These are phyloP conservation scores for Sesia bembeciformis DNA, from an alignment of 2,888 invertebrate genomes.

Conservation along the genomic window DNA sequence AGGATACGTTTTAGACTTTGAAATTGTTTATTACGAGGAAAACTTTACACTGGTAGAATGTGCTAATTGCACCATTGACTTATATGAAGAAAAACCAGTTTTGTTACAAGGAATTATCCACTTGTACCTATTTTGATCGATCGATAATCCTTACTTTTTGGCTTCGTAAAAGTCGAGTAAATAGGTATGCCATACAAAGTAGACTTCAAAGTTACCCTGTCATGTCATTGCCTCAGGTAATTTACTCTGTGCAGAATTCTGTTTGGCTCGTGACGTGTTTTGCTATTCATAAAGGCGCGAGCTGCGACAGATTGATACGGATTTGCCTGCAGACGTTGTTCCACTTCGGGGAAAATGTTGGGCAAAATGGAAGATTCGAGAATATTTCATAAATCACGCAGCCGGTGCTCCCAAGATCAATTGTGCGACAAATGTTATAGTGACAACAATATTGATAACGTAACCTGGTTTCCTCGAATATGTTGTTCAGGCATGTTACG, in stretches of 20 bases:
- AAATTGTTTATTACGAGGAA: too few species aligned
- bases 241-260: background rate
- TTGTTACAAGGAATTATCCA: too few species aligned
- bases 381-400: background rate
- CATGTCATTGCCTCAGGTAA: background rate
- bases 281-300: conserved; percentile 12
- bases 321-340: conserved; percentile 4
- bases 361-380: background rate
- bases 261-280: conserved; percentile 1
- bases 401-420: background rate
- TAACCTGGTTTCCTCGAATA: too few species aligned
- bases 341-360: background rate
- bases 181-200: background rate
- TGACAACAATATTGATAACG: too few species aligned
- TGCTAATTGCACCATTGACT: too few species aligned
- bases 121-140: too few species aligned
- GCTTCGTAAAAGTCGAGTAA: background rate
- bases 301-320: conserved; percentile 8
- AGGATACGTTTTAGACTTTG: too few species aligned
- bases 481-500: too few species aligned
- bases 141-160: too few species aligned
- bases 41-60: too few species aligned
- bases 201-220: background rate
- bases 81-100: too few species aligned
- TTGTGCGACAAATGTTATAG: background rate